phyloP scores from a whole-genome alignment of 2,888 invertebrate species.

The Zele albiditarsus region DNA sequence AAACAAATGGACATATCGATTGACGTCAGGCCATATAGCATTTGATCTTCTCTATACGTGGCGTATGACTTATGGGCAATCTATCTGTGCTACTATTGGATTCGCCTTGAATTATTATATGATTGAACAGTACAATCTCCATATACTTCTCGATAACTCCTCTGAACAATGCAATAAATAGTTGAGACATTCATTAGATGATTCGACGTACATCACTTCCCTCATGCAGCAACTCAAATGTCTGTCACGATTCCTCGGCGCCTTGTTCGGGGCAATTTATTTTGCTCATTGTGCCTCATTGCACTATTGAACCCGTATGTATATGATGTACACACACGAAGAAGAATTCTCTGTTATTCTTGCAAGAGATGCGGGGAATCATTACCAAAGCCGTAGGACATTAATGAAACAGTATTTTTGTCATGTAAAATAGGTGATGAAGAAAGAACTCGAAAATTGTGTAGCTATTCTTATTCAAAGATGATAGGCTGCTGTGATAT shows the following conservation, averaged over 20 bases:
- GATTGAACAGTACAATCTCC: not conserved
- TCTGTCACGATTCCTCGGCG: slow-evolving; percentile 5
- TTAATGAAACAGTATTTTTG: no score
- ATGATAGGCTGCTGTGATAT: no score
- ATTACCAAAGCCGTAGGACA: no score
- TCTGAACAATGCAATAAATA: not conserved
- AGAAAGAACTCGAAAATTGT: no score
- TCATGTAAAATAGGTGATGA: no score
- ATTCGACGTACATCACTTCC: not conserved
- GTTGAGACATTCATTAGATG: not conserved
- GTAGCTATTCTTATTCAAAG: no score
- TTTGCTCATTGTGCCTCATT: slow-evolving; percentile 15
- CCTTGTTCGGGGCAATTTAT: slow-evolving; percentile 23
- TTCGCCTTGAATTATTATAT: not conserved
- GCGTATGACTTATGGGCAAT: not conserved
- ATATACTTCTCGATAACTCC: not conserved
- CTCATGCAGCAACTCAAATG: slow-evolving; percentile 1
- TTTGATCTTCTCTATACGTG: not conserved
- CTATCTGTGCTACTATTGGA: not conserved
- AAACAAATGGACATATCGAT: no score
- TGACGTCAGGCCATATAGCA: not conserved
- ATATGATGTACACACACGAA: slow-evolving; percentile 7
- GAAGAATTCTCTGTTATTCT: no score
- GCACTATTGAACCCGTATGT: not conserved
- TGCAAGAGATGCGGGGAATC: no score